phyloP scores from a whole-genome alignment of 2,113 vertebrate genomes.

The Haliaeetus leucogaster region DNA sequence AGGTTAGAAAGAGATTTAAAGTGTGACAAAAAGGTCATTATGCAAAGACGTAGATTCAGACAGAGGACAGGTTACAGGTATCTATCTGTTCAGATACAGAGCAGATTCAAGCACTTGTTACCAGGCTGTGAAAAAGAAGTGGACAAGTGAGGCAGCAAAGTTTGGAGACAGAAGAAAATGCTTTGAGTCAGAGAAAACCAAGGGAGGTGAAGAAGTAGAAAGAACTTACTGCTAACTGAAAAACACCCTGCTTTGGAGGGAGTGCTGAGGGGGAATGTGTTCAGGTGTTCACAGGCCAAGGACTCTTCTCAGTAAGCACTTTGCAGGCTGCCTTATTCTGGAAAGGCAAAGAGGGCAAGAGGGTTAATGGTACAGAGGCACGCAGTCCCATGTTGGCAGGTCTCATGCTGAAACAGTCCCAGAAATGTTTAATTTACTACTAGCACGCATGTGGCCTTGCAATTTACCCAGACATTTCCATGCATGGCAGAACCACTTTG shows the following conservation, averaged over 20 bases:
- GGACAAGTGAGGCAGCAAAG: neutral
- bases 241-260: neutral
- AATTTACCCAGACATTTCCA: rapidly evolving
- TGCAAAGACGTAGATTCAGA: neutral
- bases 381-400: rapidly evolving
- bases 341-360: neutral
- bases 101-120: neutral
- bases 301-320: neutral
- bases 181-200: neutral
- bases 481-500: rapidly evolving
- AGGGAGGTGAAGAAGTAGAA: neutral
- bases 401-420: neutral
- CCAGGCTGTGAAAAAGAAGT: neutral
- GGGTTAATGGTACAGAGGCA: neutral
- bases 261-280: too few relatives aligned
- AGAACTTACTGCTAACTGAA: neutral
- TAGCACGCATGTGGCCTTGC: neutral
- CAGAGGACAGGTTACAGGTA: neutral
- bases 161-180: neutral
- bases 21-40: neutral
- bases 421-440: neutral
- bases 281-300: neutral
- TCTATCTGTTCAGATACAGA: neutral
- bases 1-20: neutral
- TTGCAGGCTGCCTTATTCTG: neutral